Evolutionary conservation across 1,140 invertebrate genomes (phyloP), one percentile per base, ranked within the genome.

Genomic region (Drosophila neocordata): DNA sequence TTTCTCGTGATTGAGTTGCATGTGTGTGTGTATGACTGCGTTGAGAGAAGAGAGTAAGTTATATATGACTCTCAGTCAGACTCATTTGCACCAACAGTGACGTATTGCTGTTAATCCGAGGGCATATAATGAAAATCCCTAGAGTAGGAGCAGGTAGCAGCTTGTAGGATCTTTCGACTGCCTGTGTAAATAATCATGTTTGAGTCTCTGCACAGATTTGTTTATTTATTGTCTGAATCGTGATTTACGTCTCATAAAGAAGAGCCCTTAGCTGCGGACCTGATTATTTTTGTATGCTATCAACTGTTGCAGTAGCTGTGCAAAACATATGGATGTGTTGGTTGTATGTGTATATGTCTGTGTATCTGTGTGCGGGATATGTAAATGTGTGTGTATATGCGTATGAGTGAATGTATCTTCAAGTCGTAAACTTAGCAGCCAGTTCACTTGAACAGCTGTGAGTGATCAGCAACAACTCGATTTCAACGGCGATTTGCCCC

Each of bases 381-480:
- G 15, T 27, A 18, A 37, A 60, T 68, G 61, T 57, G 60, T 65
- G 52, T 48, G 64, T 60, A 59, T 48, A 66, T 69, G 31, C 52
- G 62, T 65, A 59, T 83, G 35, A 53, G 11, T 65, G 44, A 13
- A 15, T 48, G 12, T 11, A 38, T 52, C 31, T 22, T 87, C 69
- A 69, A 77, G 58, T 77, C 73, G 56, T 85, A 79, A 85, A 84
- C 73, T 85, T 77, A 74, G 65, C 73, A 62, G 65, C 71, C 80
- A 80, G 80, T 84, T 80, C 81, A 84, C 77, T 84, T 81, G 77
- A 84, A 84, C 81, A 84, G 81, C 81, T 84, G 81, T 84, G 83
- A 85, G 80, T 73, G 81, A 84, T 84, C 81, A 80, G 60, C 65
- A 70, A 82, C 79, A 61, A 81, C 69, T 77, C 73, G 79, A 77